Percentiles rank a stretch among this genome's conserved stretches.
Evolutionary conservation across 2,797 vertebrate genomes (phyloP).

Genomic region (Champsocephalus esox): DNA sequence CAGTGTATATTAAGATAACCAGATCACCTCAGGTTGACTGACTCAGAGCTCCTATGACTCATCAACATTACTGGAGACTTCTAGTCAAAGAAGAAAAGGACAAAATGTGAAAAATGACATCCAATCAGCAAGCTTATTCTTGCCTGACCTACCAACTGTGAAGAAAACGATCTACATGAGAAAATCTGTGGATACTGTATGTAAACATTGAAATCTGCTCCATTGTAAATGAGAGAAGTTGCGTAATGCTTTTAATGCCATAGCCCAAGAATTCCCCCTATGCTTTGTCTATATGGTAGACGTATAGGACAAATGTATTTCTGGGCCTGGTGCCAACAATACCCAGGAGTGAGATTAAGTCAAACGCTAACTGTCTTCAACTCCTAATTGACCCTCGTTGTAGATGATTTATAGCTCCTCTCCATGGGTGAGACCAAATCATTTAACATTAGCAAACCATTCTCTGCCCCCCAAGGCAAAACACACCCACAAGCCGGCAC

Average conservation of each 20-base stretch:
- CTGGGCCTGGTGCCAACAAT: constrained; percentile 74
- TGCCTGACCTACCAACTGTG: constrained; percentile 34
- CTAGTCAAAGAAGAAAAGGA: constrained; percentile 16
- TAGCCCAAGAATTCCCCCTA: constrained; percentile 13
- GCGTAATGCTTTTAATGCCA: constrained; percentile 15
- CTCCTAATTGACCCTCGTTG: constrained; percentile 82
- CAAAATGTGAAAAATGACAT: constrained; percentile 39
- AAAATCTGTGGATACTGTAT: constrained; percentile 12
- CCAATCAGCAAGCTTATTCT: constrained; percentile 31
- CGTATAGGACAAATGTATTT: constrained; percentile 67
- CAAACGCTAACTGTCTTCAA: constrained; percentile 66
- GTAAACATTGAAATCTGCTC: constrained; percentile 10
- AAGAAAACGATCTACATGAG: constrained; percentile 26
- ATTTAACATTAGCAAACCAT: constrained; percentile 79
- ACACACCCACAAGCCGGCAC: constrained; percentile 56
- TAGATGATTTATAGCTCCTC: constrained; percentile 77
- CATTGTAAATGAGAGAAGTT: not conserved
- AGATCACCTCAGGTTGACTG: constrained; percentile 59
- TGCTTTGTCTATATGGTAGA: constrained; percentile 32
- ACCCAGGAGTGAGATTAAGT: constrained; percentile 77
- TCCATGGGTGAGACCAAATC: constrained; percentile 76
- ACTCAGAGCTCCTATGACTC: constrained; percentile 58
- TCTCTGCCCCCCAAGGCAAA: constrained; percentile 67
- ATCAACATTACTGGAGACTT: constrained; percentile 36
- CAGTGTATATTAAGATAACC: constrained; percentile 31